Conservation (phyloP, 2,797 vertebrate genomes). For the Tamandua tetradactyla region DNA sequence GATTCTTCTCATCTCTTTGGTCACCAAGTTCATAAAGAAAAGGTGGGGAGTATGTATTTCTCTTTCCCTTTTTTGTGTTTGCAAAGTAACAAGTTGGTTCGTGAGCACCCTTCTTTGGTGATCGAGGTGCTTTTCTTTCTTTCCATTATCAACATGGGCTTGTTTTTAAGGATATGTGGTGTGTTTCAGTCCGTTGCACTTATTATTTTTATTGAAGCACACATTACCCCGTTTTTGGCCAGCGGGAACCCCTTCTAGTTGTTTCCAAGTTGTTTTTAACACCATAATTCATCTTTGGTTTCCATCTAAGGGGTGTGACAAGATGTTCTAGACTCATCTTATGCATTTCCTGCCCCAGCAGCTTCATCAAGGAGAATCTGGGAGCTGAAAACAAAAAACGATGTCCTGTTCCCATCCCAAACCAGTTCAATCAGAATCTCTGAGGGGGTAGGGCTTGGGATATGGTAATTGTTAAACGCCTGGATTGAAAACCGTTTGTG, state of each 20-base stretch:
- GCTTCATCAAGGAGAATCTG: conserved; percentile 12
- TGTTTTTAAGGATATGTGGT: not conserved
- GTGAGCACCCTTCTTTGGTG: not conserved
- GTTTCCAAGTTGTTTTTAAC: not conserved
- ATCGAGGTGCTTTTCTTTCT: not conserved
- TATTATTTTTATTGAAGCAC: not conserved
- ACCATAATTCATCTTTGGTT: not conserved
- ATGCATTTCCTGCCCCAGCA: not conserved
- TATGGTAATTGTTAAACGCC: not conserved
- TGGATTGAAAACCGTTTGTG: not conserved
- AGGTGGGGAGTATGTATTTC: not conserved
- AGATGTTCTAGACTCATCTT: not conserved
- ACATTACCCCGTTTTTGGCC: not conserved
- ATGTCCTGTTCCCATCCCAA: no score
- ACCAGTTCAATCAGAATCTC: not conserved
- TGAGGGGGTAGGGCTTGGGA: not conserved
- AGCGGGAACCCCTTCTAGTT: not conserved
- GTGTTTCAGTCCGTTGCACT: not conserved
- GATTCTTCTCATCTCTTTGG: not conserved
- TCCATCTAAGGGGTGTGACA: not conserved
- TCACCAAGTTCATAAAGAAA: not conserved
- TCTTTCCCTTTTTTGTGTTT: not conserved
- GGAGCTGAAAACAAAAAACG: not conserved
- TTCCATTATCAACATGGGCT: not conserved
- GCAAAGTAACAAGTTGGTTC: not conserved